Percentiles rank a stretch among this genome's conserved stretches.
Evolutionary conservation across 2,797 vertebrate genomes (phyloP).

Genomic region (Xiphorhynchus erythropygius): DNA sequence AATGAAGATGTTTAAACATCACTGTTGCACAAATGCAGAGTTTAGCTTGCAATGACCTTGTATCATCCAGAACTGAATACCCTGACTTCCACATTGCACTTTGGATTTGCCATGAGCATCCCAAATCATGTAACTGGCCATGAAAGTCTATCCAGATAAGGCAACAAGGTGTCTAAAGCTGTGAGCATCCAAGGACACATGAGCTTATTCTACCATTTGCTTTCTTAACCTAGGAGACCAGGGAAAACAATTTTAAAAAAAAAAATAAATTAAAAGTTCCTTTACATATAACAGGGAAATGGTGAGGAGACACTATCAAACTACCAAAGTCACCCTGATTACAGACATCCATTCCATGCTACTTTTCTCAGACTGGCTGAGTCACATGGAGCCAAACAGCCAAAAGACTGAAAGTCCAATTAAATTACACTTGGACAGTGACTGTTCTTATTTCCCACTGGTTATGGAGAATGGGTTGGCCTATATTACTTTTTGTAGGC

Average conservation of each 20-base stretch:
- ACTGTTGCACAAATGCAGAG: not conserved
- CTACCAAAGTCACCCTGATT: not conserved
- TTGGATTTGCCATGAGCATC: not conserved
- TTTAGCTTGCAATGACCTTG: not conserved
- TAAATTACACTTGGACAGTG: not conserved
- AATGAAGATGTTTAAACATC: not conserved
- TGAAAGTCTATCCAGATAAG: accelerated
- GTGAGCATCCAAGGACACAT: not conserved
- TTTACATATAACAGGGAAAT: not conserved
- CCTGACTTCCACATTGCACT: not conserved
- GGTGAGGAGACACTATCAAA: slow-evolving; percentile 2
- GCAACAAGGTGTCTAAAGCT: not conserved
- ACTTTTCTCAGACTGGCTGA: not conserved
- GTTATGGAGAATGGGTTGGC: not conserved
- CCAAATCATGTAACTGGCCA: not conserved
- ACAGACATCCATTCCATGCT: not conserved
- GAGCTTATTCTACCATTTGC: not conserved
- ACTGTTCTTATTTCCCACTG: not conserved
- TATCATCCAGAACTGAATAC: not conserved
- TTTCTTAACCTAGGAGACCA: not conserved
- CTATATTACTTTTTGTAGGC: accelerated
- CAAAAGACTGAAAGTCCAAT: not conserved
- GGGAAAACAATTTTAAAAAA: not conserved
- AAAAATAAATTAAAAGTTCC: not conserved
- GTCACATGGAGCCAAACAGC: not conserved